phyloP scores from a whole-genome alignment of 2,888 invertebrate genomes.

The Rotaria macrura region DNA sequence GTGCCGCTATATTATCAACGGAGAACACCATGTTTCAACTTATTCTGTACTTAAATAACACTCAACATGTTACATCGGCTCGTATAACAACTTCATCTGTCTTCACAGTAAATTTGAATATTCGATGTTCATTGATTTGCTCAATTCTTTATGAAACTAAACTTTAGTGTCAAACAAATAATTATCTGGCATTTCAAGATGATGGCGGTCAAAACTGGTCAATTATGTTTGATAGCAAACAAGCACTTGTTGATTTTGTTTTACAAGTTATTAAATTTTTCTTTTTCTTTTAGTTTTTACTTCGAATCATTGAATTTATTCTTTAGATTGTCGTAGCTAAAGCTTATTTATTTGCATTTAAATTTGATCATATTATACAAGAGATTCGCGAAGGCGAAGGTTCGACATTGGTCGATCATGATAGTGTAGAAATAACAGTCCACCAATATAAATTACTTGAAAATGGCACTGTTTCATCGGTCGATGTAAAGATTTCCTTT shows the following conservation, averaged over 20 bases:
- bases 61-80: conserved; percentile 45
- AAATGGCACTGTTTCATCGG: neutral
- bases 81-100: conserved; percentile 38
- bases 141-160: neutral
- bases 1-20: conserved; percentile 43
- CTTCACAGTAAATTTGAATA: conserved; percentile 37
- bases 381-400: neutral
- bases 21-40: conserved; percentile 39
- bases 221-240: conserved; percentile 51
- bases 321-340: neutral
- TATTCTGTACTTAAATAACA: conserved; percentile 44
- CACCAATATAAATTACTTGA: neutral
- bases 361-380: neutral
- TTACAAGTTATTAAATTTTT: neutral
- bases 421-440: neutral
- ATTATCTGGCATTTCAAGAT: conserved; percentile 54
- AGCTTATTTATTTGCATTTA: neutral
- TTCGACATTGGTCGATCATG: neutral
- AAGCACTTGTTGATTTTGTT: conserved; percentile 37
- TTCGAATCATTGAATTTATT: neutral
- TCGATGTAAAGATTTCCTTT: neutral
- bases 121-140: too few relatives aligned
- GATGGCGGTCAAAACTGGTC: conserved; percentile 55
- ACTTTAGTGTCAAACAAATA: conserved; percentile 44
- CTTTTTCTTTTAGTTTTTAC: neutral